These are phyloP conservation scores for Cepaea hortensis DNA, from an alignment of 2,888 invertebrate genomes.

Conservation along the genomic window DNA sequence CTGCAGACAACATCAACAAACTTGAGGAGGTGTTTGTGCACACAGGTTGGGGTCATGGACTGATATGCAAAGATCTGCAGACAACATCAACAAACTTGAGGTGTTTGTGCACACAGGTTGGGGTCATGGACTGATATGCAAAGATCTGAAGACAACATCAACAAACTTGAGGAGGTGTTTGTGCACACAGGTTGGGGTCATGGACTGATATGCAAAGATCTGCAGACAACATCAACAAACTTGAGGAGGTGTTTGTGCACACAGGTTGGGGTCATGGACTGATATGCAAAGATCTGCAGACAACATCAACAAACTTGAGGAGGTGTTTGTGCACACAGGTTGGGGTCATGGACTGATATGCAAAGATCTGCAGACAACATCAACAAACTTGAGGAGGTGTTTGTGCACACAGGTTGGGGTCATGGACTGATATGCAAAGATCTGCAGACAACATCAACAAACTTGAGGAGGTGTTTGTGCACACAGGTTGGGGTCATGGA, in stretches of 20 bases:
- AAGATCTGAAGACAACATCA: neutral
- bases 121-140: neutral
- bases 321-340: no score
- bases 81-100: neutral
- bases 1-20: neutral
- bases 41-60: no score
- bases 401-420: no score
- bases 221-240: neutral
- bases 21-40: neutral
- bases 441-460: neutral
- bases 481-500: no score
- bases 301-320: neutral
- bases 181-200: no score
- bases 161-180: neutral
- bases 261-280: no score
- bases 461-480: neutral
- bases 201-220: neutral
- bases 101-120: no score
- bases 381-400: neutral
- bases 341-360: no score
- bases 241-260: neutral
- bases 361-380: neutral
- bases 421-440: neutral
- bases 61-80: neutral
- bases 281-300: neutral